These are phyloP conservation scores for Tenthredo distinguenda DNA, from an alignment of 2,888 invertebrate genomes.

Conservation along the genomic window DNA sequence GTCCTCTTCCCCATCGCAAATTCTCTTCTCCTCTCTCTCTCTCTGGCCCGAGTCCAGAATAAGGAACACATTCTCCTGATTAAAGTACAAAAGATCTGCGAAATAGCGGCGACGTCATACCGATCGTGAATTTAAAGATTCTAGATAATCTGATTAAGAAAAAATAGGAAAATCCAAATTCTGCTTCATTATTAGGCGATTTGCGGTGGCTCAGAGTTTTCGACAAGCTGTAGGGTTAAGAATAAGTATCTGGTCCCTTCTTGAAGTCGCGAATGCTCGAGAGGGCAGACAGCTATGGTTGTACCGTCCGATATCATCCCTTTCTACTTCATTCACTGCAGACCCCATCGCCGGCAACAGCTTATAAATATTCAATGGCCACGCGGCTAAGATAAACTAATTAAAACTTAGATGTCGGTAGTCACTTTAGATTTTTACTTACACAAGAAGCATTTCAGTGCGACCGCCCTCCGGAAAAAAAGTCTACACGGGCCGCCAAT, in stretches of 20 bases:
- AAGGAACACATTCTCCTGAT: conserved; percentile 47
- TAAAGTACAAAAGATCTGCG: conserved; percentile 18
- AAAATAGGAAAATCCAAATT: background rate
- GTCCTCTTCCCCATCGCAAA: conserved; percentile 50
- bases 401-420: conserved; percentile 79
- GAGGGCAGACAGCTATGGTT: background rate
- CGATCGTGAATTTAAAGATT: background rate
- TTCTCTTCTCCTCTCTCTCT: conserved; percentile 53
- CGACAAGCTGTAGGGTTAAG: background rate
- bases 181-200: background rate
- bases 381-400: conserved; percentile 79
- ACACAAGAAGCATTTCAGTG: conserved; percentile 78
- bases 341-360: conserved; percentile 64
- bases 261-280: background rate
- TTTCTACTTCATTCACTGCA: conserved; percentile 40
- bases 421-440: conserved; percentile 79
- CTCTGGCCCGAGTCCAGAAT: conserved; percentile 29
- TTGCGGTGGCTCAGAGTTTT: background rate
- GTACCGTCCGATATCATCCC: conserved; percentile 48
- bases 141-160: background rate
- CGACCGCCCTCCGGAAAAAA: conserved; percentile 71
- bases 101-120: background rate
- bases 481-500: conserved; percentile 74
- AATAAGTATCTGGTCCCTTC: background rate
- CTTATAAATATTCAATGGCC: conserved; percentile 79